Percentiles rank a stretch among this genome's conserved stretches.
phyloP scores from a whole-genome alignment of 1,140 invertebrate genomes.

The Protaetia brevitarsis region DNA sequence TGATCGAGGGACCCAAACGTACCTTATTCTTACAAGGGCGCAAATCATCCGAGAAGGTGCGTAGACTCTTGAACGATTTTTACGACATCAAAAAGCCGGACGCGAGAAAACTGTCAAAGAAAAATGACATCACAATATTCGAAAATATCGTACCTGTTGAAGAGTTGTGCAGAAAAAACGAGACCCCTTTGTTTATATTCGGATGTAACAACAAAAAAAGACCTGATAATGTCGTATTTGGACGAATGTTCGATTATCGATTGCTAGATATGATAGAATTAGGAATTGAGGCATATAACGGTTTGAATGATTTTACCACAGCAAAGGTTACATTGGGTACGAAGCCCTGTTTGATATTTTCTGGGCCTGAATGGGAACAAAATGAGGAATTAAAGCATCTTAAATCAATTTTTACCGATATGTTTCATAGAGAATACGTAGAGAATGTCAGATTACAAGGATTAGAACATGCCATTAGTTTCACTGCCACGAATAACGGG shows the following conservation, averaged over 20 bases:
- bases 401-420: constrained; percentile 88
- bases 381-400: constrained; percentile 76
- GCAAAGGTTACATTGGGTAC: constrained; percentile 57
- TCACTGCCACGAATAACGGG: constrained; percentile 75
- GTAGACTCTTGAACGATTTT: constrained; percentile 82
- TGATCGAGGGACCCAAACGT: constrained; percentile 85
- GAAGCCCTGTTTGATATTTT: constrained; percentile 91
- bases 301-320: constrained; percentile 40
- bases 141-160: constrained; percentile 81
- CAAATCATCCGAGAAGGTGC: constrained; percentile 74
- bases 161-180: constrained; percentile 80
- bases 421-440: constrained; percentile 85
- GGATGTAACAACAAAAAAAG: constrained; percentile 92
- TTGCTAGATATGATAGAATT: constrained; percentile 97
- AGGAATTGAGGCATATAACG: constrained; percentile 76
- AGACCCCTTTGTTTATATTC: constrained; percentile 86
- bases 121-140: constrained; percentile 84
- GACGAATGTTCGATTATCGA: constrained; percentile 84
- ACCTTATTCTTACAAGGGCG: constrained; percentile 82
- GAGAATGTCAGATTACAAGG: constrained; percentile 83
- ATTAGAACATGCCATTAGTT: constrained; percentile 88
- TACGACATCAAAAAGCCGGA: constrained; percentile 84
- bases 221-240: constrained; percentile 88
- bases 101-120: constrained; percentile 70
- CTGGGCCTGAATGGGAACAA: constrained; percentile 88